phyloP scores from a whole-genome alignment of 1,140 invertebrate species.

The Diabrotica undecimpunctata region DNA sequence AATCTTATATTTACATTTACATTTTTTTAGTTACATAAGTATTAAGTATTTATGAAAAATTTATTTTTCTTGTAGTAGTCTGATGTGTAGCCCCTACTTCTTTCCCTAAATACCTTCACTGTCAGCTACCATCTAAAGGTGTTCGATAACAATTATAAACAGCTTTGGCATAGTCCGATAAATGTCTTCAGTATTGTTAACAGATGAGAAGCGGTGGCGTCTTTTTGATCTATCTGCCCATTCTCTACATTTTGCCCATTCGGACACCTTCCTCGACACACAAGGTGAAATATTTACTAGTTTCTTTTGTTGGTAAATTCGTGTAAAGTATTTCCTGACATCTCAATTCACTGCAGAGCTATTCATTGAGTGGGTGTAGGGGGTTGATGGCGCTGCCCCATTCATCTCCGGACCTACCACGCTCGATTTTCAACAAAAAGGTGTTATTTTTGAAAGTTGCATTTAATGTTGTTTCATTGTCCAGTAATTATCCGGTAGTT shows the following conservation, averaged over 20 bases:
- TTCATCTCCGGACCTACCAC: constrained; percentile 23
- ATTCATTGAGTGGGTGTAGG: constrained; percentile 28
- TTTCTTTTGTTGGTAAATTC: constrained; percentile 23
- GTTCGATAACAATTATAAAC: constrained; percentile 27
- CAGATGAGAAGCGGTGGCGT: constrained; percentile 23
- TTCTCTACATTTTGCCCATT: background rate
- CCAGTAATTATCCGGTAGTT: too few species aligned
- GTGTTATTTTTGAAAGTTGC: background rate
- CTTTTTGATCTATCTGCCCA: constrained; percentile 21
- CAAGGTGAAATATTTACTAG: constrained; percentile 31
- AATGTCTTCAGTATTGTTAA: constrained; percentile 23
- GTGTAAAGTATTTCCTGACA: constrained; percentile 28
- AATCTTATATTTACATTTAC: too few species aligned
- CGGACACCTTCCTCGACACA: constrained; percentile 3
- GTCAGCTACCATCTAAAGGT: constrained; percentile 15
- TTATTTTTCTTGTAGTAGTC: too few species aligned
- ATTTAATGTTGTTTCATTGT: too few species aligned
- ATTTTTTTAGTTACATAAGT: too few species aligned
- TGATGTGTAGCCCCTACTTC: too few species aligned
- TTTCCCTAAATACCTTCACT: too few species aligned
- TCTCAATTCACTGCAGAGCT: constrained; percentile 26
- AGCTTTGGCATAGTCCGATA: constrained; percentile 20
- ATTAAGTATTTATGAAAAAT: too few species aligned
- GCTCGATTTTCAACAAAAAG: constrained; percentile 7
- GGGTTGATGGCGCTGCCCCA: constrained; percentile 17